Evolutionary conservation across 2,113 vertebrate genomes (phyloP), one percentile per base, ranked within the genome.

Genomic region (Oreotrochilus melanogaster): DNA sequence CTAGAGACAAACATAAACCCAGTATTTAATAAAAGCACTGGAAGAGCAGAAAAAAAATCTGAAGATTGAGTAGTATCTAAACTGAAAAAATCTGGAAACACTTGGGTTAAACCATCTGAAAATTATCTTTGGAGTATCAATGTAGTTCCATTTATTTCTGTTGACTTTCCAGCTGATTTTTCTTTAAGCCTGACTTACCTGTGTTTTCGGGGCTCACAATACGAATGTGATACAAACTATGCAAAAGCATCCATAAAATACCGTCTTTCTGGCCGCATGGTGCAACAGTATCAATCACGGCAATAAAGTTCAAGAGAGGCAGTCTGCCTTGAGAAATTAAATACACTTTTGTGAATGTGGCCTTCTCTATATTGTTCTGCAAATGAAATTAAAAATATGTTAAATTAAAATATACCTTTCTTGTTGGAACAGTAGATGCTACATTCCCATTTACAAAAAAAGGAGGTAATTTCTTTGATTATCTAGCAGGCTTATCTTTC

Each of bases 311-410:
- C 47, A 98, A 96, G 73, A 99, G 95, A 51, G 99, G 98, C 65
- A 99, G 96, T 79, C 98, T 98, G 31, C 99, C 99, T 96, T 98
- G 98, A 78, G 99, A 99, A 86, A 98, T 97, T 91, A 99, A 95
- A 96, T 98, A 99, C 27, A 98, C 81, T 85, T 98, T 97, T 33
- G 97, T 70, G 79, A 99, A 99, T 9, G 97, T 95, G 22, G 97
- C 97, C 97, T 99, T 99, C 96, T 99, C 98, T 93, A 99, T 67
- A 86, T 97, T 98, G 69, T 85, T 96, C 99, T 99, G 94, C 82
- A 97, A 98, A 95, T 21, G 6, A 14, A 92, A 84, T 35, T 23
- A 62, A 78, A 80, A 78, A 50, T 3, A 61, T 1, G 7, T 90
- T 84, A 88, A 86, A 82, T n/a, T 67, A 56, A 72, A 92, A 74